Conservation (phyloP, 1,140 invertebrate species). For the Papilio aristodemus region DNA sequence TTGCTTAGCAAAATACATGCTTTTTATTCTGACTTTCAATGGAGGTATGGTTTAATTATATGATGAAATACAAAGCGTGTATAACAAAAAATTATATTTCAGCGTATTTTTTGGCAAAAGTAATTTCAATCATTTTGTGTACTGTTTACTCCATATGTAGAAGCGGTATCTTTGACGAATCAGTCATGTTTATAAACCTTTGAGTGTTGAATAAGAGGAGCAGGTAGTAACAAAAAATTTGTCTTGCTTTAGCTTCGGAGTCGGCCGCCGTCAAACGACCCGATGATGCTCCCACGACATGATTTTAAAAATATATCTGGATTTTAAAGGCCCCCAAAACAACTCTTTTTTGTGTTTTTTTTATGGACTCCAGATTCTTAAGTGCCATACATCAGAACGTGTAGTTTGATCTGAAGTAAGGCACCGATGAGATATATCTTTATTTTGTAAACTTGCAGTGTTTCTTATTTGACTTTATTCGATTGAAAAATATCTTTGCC, state of each 20-base stretch:
- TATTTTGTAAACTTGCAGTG: constrained; percentile 22
- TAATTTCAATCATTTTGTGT: neutral
- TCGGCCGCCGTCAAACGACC: constrained; percentile 68
- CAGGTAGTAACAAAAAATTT: constrained; percentile 71
- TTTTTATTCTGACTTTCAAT: no score
- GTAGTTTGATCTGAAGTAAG: constrained; percentile 22
- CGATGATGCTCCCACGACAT: constrained; percentile 65
- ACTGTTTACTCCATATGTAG: constrained; percentile 14
- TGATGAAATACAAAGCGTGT: no score
- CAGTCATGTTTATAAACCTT: constrained; percentile 58
- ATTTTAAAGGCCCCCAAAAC: constrained; percentile 52
- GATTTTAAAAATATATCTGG: constrained; percentile 68
- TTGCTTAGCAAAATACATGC: no score
- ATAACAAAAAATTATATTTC: no score
- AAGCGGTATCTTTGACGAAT: constrained; percentile 62
- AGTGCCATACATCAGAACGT: constrained; percentile 20
- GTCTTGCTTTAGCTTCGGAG: constrained; percentile 51
- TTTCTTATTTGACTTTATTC: neutral
- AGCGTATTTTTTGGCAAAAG: neutral
- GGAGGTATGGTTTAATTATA: no score
- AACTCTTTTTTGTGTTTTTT: constrained; percentile 49
- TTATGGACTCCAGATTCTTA: constrained; percentile 39
- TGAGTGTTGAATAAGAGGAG: constrained; percentile 66
- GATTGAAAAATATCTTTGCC: neutral
- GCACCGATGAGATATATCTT: constrained; percentile 24